Percentiles rank a stretch among this genome's conserved stretches.
Evolutionary conservation across 2,797 vertebrate genomes (phyloP).

Genomic region (Hippocampus kuda): DNA sequence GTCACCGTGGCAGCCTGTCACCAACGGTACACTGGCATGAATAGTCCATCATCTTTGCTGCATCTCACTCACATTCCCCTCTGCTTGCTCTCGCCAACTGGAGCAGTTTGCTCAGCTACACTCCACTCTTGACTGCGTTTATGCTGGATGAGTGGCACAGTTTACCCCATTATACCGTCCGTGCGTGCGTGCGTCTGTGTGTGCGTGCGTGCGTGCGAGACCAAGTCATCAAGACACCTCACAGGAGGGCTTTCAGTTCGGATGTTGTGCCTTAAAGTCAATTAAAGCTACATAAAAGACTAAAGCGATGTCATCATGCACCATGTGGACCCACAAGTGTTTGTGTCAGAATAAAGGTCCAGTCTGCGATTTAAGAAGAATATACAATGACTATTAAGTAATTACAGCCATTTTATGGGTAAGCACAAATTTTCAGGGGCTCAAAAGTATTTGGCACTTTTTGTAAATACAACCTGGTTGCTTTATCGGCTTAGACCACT

Average conservation of each 20-base stretch:
- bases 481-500: not conserved
- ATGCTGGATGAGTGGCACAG: slow-evolving; percentile 61
- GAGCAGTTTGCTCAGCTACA: slow-evolving; percentile 63
- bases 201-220: slow-evolving; percentile 19
- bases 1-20: slow-evolving; percentile 59
- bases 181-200: slow-evolving; percentile 7
- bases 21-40: slow-evolving; percentile 39
- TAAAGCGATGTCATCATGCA: not conserved
- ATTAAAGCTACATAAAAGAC: slow-evolving; percentile 20
- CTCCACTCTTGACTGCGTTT: slow-evolving; percentile 58
- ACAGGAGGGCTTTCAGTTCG: slow-evolving; percentile 1
- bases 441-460: no score
- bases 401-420: no score
- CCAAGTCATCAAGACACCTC: slow-evolving; percentile 48
- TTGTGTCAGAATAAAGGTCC: no score
- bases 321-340: no score
- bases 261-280: slow-evolving; percentile 14
- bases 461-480: not conserved
- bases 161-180: slow-evolving; percentile 59
- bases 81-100: slow-evolving; percentile 45
- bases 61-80: slow-evolving; percentile 32
- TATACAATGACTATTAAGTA: no score
- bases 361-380: no score
- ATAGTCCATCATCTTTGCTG: slow-evolving; percentile 50
- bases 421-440: no score